Evolutionary conservation across 2,888 invertebrate species (phyloP).

Genomic region (Achlya flavicornis): DNA sequence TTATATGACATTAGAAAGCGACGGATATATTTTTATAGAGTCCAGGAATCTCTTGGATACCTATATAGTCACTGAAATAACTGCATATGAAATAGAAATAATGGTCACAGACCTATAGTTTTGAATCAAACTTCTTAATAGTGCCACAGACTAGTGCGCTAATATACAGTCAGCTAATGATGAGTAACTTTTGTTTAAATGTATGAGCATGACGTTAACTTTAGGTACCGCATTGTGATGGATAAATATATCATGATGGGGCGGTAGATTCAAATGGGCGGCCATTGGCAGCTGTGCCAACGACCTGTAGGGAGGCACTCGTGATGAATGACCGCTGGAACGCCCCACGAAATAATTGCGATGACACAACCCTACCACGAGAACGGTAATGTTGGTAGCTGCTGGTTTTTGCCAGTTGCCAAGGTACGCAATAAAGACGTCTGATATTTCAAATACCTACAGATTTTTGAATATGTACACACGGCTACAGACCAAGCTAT

Average conservation of each 20-base stretch:
- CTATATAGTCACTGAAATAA: too few relatives aligned
- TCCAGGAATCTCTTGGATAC: too few relatives aligned
- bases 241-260: conserved; percentile 11
- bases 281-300: conserved; percentile 50
- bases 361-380: neutral
- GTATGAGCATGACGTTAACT: neutral
- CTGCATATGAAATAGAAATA: too few relatives aligned
- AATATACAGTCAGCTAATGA: neutral
- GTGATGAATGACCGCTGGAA: conserved; percentile 40
- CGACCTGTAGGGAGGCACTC: conserved; percentile 53
- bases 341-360: neutral
- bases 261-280: conserved; percentile 24
- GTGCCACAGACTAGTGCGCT: neutral
- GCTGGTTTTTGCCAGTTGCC: neutral
- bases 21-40: too few relatives aligned
- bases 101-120: too few relatives aligned
- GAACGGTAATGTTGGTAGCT: neutral
- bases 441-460: too few relatives aligned
- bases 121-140: neutral
- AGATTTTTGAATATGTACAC: too few relatives aligned
- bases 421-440: neutral
- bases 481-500: too few relatives aligned
- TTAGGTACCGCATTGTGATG: conserved; percentile 9
- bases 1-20: too few relatives aligned
- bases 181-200: neutral